Percentiles rank a stretch among this genome's conserved stretches.
phyloP scores from a whole-genome alignment of 2,797 vertebrate genomes.

The Onychomys arenicola region DNA sequence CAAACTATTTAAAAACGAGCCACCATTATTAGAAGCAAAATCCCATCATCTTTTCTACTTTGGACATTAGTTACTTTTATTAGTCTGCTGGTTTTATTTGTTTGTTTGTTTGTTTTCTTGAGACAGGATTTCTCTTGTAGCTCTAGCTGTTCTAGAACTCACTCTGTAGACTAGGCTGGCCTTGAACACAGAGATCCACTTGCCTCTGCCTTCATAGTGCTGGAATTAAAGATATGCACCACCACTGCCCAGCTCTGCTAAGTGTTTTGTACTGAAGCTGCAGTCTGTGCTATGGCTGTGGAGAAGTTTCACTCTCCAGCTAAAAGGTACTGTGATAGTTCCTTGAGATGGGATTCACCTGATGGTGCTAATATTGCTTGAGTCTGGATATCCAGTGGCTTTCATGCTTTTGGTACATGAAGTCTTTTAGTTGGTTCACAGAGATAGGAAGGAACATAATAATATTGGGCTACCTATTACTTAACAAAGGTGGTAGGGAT shows the following conservation, averaged over 20 bases:
- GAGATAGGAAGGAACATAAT: background rate
- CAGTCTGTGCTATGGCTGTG: background rate
- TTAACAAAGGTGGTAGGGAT: background rate
- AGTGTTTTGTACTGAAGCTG: slow-evolving; percentile 24
- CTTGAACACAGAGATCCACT: background rate
- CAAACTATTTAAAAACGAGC: background rate
- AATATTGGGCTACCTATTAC: background rate
- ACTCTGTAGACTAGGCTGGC: background rate
- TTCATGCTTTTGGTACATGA: background rate
- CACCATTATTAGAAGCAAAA: slow-evolving; percentile 36
- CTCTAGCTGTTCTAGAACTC: background rate
- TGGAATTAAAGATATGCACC: background rate
- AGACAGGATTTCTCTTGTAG: background rate
- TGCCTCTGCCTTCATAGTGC: background rate
- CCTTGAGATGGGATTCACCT: slow-evolving; percentile 15
- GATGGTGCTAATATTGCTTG: background rate
- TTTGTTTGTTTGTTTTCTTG: background rate
- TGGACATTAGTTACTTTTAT: slow-evolving; percentile 44
- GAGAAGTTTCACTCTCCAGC: slow-evolving; percentile 2
- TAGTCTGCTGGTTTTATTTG: slow-evolving; percentile 13
- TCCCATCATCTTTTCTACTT: background rate
- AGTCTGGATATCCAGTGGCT: background rate
- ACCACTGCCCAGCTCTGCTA: background rate
- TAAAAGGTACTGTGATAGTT: background rate
- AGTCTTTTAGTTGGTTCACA: slow-evolving; percentile 29